phyloP scores from a whole-genome alignment of 2,797 vertebrate genomes.

The Synanceia verrucosa region DNA sequence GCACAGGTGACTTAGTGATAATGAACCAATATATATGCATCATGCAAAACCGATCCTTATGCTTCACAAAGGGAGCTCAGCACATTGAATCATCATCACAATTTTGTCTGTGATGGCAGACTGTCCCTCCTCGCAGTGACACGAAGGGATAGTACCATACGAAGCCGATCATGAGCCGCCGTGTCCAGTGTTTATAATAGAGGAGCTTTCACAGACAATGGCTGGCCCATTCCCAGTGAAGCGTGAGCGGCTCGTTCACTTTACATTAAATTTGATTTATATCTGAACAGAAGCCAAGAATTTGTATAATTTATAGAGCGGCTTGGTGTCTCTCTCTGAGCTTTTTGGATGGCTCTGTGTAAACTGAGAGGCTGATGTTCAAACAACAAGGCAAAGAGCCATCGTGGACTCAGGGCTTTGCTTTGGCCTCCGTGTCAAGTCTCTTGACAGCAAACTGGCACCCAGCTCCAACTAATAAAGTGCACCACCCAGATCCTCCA shows the following conservation, averaged over 20 bases:
- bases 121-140: constrained; percentile 33
- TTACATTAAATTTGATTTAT: constrained; percentile 69
- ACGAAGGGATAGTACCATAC: constrained; percentile 20
- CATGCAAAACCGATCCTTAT: constrained; percentile 69
- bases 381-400: constrained; percentile 66
- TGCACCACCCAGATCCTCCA: constrained; percentile 56
- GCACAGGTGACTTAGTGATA: constrained; percentile 79
- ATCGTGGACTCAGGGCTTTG: constrained; percentile 64
- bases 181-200: constrained; percentile 44
- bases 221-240: constrained; percentile 32
- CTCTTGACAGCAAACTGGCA: constrained; percentile 75
- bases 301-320: constrained; percentile 51
- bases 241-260: constrained; percentile 53
- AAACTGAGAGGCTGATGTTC: constrained; percentile 70
- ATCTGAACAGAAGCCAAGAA: constrained; percentile 62
- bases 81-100: constrained; percentile 62
- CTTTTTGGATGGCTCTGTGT: constrained; percentile 61
- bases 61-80: constrained; percentile 53
- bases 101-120: constrained; percentile 60
- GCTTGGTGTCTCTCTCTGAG: constrained; percentile 50
- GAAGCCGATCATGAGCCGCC: constrained; percentile 16
- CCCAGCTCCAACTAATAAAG: constrained; percentile 63
- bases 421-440: constrained; percentile 57
- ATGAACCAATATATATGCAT: constrained; percentile 86
- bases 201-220: constrained; percentile 44